Conservation (phyloP, 2,113 vertebrate species). For the Cheilinus undulatus region DNA sequence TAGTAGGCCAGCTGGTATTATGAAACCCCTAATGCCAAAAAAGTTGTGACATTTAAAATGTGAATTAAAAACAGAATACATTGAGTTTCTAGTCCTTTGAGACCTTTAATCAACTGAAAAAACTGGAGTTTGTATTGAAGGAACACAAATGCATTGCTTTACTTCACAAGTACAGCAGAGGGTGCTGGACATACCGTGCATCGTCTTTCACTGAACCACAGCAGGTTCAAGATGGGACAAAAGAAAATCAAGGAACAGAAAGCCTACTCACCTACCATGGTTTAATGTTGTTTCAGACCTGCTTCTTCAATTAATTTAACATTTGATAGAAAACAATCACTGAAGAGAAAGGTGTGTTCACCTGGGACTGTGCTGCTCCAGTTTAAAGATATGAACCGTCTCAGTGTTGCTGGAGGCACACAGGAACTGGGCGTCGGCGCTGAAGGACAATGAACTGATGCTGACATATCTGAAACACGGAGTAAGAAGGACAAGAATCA, state of each 20-base stretch:
- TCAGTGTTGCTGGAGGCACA: constrained; percentile 96
- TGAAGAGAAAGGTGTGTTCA: constrained; percentile 51
- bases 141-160: not conserved
- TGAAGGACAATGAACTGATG: constrained; percentile 94
- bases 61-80: no score
- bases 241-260: not conserved
- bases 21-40: no score
- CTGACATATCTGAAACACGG: constrained; percentile 89
- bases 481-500: not conserved
- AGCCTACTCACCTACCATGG: not conserved
- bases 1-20: no score
- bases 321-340: not conserved
- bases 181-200: not conserved
- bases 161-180: constrained; percentile 23
- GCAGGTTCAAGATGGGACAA: not conserved
- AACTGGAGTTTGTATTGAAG: not conserved
- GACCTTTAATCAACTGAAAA: no score
- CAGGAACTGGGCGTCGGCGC: constrained; percentile 93
- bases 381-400: constrained; percentile 95
- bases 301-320: no score
- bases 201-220: not conserved
- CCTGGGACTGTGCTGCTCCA: constrained; percentile 91
- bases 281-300: not conserved
- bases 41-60: no score
- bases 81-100: no score